These are phyloP conservation scores for Oryctes rhinoceros DNA, from an alignment of 1,140 invertebrate species.

Conservation along the genomic window DNA sequence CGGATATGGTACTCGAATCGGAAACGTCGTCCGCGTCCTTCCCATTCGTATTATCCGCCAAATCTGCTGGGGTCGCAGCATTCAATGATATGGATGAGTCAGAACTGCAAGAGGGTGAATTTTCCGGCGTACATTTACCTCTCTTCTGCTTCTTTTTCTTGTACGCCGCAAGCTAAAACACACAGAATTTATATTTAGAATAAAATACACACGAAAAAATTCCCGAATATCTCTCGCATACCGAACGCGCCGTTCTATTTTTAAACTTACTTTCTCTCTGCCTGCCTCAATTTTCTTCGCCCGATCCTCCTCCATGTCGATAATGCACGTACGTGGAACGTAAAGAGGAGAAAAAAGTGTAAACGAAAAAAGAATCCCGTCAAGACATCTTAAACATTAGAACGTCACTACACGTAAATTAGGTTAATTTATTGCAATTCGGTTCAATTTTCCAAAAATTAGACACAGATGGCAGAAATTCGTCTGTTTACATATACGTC, in stretches of 20 bases:
- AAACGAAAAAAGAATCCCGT: not conserved
- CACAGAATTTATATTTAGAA: slow-evolving; percentile 43
- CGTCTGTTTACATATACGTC: not conserved
- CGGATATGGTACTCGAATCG: slow-evolving; percentile 50
- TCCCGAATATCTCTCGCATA: slow-evolving; percentile 2
- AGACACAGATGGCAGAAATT: not conserved
- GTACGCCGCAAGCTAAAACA: slow-evolving; percentile 43
- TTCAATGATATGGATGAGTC: slow-evolving; percentile 31
- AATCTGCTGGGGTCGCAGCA: not conserved
- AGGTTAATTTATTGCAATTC: not conserved
- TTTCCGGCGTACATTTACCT: slow-evolving; percentile 27
- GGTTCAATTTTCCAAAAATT: too few species aligned
- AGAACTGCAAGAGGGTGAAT: slow-evolving; percentile 36
- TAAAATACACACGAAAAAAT: slow-evolving; percentile 23
- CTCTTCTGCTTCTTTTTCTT: slow-evolving; percentile 45
- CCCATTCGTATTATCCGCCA: slow-evolving; percentile 34
- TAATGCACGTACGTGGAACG: not conserved
- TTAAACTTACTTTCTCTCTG: slow-evolving; percentile 45
- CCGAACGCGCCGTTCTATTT: slow-evolving; percentile 25
- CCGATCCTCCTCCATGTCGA: slow-evolving; percentile 43
- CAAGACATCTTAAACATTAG: not conserved
- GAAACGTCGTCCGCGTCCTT: slow-evolving; percentile 21
- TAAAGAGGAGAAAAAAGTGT: not conserved
- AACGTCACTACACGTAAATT: not conserved
- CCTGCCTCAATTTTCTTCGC: slow-evolving; percentile 45